Evolutionary conservation across 2,113 vertebrate genomes (phyloP).

Genomic region (Pomatorhinus ruficollis): DNA sequence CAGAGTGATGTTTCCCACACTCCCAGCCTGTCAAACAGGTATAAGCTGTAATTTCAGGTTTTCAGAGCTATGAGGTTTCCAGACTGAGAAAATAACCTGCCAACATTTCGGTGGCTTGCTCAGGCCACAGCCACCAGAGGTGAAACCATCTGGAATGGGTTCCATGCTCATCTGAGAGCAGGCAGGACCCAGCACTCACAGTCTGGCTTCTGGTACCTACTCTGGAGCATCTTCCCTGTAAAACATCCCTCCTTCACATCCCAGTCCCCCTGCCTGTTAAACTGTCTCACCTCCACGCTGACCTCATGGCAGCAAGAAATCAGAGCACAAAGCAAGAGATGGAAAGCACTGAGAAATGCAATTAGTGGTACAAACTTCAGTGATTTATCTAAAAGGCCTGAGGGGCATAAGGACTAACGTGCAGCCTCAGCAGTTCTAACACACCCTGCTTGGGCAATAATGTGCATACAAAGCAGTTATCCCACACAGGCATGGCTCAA

Average conservation of each 20-base stretch:
- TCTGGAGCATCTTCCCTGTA: background rate
- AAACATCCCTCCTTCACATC: background rate
- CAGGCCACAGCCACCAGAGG: background rate
- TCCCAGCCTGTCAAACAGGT: background rate
- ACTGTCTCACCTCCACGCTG: fast-evolving
- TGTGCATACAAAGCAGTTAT: background rate
- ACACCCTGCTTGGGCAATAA: background rate
- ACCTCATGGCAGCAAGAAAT: background rate
- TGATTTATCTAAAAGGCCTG: background rate
- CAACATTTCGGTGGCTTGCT: background rate
- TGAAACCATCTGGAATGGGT: background rate
- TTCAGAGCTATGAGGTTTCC: background rate
- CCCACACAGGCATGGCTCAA: background rate
- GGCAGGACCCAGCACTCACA: background rate
- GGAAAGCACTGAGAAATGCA: background rate
- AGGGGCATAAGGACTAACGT: background rate
- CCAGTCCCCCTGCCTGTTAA: background rate
- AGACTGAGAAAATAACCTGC: background rate
- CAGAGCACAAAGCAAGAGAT: background rate
- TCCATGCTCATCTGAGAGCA: background rate
- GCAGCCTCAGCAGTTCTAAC: background rate
- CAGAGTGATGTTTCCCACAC: background rate
- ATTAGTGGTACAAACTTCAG: background rate
- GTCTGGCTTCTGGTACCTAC: background rate
- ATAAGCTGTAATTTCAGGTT: background rate